These are phyloP conservation scores for Hymenochirus boettgeri DNA, from an alignment of 2,113 vertebrate genomes.

Conservation along the genomic window DNA sequence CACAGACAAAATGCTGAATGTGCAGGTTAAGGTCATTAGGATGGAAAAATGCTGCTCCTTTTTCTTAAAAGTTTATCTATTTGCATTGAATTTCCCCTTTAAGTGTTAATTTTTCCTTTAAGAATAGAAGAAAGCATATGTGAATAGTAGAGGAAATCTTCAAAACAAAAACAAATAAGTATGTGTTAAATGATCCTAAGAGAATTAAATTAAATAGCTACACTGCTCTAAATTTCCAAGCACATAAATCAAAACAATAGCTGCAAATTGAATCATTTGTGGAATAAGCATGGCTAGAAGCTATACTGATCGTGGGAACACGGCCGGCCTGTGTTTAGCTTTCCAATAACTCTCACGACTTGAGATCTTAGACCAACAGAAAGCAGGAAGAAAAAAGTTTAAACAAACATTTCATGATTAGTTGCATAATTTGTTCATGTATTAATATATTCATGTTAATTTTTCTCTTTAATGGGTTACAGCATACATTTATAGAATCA, in stretches of 20 bases:
- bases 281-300: conserved; percentile 21
- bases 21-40: too few relatives aligned
- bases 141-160: too few relatives aligned
- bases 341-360: conserved; percentile 23
- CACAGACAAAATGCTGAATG: too few relatives aligned
- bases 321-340: conserved; percentile 6
- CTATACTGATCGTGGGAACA: conserved; percentile 24
- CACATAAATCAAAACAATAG: conserved; percentile 22
- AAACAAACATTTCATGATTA: conserved; percentile 19
- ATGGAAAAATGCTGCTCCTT: too few relatives aligned
- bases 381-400: conserved; percentile 17
- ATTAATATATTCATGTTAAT: too few relatives aligned
- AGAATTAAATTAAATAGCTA: background rate
- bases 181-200: background rate
- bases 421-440: background rate
- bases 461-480: too few relatives aligned
- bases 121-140: too few relatives aligned
- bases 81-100: too few relatives aligned
- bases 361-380: conserved; percentile 14
- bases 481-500: too few relatives aligned
- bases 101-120: too few relatives aligned
- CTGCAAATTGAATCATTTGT: conserved; percentile 22
- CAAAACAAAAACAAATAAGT: background rate
- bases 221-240: background rate
- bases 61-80: too few relatives aligned